Conservation (phyloP, 2,797 vertebrate species). For the Syngnathus rostellatus region DNA sequence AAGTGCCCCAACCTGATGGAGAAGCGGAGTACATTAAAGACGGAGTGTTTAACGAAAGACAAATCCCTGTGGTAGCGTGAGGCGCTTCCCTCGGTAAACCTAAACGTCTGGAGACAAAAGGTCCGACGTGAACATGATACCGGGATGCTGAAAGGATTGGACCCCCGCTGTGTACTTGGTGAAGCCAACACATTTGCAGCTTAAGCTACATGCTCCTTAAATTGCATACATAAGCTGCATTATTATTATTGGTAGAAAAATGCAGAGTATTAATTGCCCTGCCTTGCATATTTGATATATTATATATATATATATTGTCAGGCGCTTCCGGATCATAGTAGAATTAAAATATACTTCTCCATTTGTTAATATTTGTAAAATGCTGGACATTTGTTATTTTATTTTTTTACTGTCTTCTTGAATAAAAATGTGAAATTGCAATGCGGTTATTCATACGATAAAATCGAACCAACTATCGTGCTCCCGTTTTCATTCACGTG, state of each 20-base stretch:
- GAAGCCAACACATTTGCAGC: background rate
- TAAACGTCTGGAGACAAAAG: slow-evolving; percentile 1
- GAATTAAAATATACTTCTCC: background rate
- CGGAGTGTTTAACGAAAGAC: slow-evolving; percentile 5
- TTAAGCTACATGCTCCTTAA: background rate
- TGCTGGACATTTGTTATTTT: slow-evolving; percentile 4
- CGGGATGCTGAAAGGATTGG: background rate
- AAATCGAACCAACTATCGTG: background rate
- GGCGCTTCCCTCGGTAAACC: background rate
- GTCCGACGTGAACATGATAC: background rate
- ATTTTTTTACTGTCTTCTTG: background rate
- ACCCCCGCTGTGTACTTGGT: background rate
- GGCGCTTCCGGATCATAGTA: background rate
- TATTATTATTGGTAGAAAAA: background rate
- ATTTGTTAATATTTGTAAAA: background rate
- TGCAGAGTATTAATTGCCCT: background rate
- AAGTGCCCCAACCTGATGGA: background rate
- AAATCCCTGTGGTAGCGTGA: slow-evolving; percentile 3
- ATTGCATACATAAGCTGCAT: background rate
- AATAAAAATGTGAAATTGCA: background rate
- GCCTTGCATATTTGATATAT: background rate
- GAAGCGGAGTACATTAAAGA: slow-evolving; percentile 2
- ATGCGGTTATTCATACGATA: background rate
- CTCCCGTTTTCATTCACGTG: background rate
- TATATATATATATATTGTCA: background rate